A percentile compares a stretch with the other conserved stretches of the same genome.
Conservation (phyloP, 2,888 invertebrate species). For the Caenorhabditis plicata region DNA sequence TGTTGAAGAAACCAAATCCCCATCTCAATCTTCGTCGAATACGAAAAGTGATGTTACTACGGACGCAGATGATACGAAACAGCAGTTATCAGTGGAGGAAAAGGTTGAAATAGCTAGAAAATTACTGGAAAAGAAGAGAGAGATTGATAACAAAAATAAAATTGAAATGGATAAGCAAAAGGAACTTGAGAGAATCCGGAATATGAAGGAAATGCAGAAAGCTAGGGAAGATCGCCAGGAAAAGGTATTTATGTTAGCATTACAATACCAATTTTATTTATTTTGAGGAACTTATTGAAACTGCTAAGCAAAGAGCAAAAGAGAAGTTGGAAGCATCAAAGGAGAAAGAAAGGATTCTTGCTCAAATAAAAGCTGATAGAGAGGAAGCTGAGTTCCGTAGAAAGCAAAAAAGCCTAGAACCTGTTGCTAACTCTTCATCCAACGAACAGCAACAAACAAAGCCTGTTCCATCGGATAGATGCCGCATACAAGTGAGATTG, state of each 20-base stretch:
- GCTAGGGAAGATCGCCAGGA: conserved; percentile 30
- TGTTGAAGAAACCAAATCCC: neutral
- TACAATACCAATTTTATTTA: too few relatives aligned
- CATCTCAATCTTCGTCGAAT: neutral
- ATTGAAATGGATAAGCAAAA: conserved; percentile 25
- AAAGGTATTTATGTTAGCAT: too few relatives aligned
- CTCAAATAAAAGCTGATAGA: conserved; percentile 44
- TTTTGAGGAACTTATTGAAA: too few relatives aligned
- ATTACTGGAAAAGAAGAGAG: conserved; percentile 32
- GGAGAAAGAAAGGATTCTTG: conserved; percentile 38
- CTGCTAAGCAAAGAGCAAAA: conserved; percentile 35
- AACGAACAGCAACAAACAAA: neutral
- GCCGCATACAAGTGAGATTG: conserved; percentile 37
- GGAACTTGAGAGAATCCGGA: conserved; percentile 17
- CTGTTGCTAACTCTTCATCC: neutral
- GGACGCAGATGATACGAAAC: too few relatives aligned
- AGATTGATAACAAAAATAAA: conserved; percentile 31
- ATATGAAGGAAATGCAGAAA: conserved; percentile 20
- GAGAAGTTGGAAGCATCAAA: conserved; percentile 37
- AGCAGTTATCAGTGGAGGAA: too few relatives aligned
- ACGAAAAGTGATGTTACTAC: too few relatives aligned
- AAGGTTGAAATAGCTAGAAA: conserved; percentile 42
- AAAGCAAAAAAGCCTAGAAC: neutral
- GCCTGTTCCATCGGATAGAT: conserved; percentile 26
- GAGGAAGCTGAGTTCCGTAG: conserved; percentile 11